phyloP scores from a whole-genome alignment of 2,888 invertebrate genomes.

The Acrocyrtus sp. region DNA sequence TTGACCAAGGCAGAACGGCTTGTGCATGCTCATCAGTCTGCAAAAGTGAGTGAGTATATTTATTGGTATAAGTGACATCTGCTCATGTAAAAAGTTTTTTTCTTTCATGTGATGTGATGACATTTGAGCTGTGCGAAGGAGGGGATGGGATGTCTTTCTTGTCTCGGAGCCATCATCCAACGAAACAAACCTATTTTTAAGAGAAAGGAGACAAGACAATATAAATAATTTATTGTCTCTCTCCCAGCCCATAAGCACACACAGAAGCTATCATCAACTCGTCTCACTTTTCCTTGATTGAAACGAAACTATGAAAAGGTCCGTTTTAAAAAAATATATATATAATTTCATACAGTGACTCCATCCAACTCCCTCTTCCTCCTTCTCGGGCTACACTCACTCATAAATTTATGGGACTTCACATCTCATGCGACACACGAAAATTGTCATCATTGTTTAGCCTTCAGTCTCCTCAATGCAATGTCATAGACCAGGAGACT shows the following conservation, averaged over 20 bases:
- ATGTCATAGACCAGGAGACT: no score
- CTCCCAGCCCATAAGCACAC: no score
- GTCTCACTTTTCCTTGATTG: constrained; percentile 14
- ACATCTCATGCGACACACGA: constrained; percentile 25
- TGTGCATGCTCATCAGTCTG: no score
- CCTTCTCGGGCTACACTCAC: no score
- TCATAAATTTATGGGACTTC: constrained; percentile 36
- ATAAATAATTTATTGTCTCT: constrained; percentile 43
- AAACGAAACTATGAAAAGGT: neutral
- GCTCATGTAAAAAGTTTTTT: constrained; percentile 17
- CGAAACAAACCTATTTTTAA: neutral
- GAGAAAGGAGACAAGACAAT: constrained; percentile 4
- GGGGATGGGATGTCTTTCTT: constrained; percentile 34
- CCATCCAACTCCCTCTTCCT: neutral
- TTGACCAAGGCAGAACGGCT: no score
- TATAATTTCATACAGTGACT: neutral
- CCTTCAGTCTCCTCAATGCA: constrained; percentile 11
- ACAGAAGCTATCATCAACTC: constrained; percentile 48
- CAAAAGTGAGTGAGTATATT: no score
- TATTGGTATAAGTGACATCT: constrained; percentile 20
- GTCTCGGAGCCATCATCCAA: constrained; percentile 8
- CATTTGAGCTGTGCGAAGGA: constrained; percentile 24
- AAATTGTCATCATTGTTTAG: constrained; percentile 35
- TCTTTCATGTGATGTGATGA: constrained; percentile 7
- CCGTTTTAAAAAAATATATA: no score